phyloP scores from a whole-genome alignment of 2,113 vertebrate species.

The Pygathrix nemaeus region DNA sequence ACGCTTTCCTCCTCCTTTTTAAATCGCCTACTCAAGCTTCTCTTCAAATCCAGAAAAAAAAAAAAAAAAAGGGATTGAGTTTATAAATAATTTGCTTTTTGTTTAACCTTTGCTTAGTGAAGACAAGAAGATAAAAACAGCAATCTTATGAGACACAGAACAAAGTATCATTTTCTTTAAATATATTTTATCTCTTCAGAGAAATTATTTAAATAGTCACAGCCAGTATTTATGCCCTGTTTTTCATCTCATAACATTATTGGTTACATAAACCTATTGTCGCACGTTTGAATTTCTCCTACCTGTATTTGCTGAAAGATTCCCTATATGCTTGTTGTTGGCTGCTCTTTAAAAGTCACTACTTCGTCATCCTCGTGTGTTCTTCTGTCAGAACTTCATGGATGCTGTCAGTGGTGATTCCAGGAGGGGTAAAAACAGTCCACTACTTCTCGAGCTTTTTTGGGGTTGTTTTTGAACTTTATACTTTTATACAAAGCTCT shows the following conservation, averaged over 20 bases:
- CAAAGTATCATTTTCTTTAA: conserved; percentile 34
- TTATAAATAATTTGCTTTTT: conserved; percentile 42
- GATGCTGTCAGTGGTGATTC: conserved; percentile 64
- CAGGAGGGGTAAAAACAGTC: conserved; percentile 57
- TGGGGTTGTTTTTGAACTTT: conserved; percentile 80
- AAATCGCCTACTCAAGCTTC: background rate
- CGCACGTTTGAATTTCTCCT: conserved; percentile 71
- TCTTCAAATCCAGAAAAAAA: background rate
- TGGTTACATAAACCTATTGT: background rate
- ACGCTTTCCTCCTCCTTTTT: background rate
- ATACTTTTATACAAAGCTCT: conserved; percentile 79
- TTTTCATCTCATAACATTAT: background rate
- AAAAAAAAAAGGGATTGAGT: background rate
- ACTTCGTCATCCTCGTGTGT: conserved; percentile 60
- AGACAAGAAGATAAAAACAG: conserved; percentile 60
- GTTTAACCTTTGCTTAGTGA: conserved; percentile 43
- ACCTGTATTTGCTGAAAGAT: conserved; percentile 82
- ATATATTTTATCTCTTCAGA: background rate
- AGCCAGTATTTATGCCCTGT: background rate
- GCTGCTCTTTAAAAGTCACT: conserved; percentile 75
- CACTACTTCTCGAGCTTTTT: conserved; percentile 71
- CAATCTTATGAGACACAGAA: conserved; percentile 20
- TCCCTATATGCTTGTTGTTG: conserved; percentile 77
- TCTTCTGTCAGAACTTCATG: conserved; percentile 73
- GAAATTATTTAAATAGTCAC: background rate